A percentile compares a stretch with the other conserved stretches of the same genome.
Evolutionary conservation across 2,113 vertebrate species (phyloP).

Genomic region (Odobenus rosmarus): DNA sequence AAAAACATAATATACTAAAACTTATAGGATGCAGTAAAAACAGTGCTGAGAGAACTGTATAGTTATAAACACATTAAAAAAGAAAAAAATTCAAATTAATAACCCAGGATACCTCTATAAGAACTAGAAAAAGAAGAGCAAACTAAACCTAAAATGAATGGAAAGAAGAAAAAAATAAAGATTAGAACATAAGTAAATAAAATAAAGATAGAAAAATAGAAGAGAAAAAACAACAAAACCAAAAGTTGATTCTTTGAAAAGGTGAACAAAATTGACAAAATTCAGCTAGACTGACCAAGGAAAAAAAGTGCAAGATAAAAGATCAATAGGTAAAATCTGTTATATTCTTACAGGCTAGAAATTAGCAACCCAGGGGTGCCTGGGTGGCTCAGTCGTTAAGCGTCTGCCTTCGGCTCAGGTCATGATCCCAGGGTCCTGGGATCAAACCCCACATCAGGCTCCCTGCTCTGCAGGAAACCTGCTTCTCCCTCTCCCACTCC

Average conservation of each 20-base stretch:
- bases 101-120: background rate
- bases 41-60: background rate
- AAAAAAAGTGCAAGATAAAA: background rate
- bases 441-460: too few species aligned
- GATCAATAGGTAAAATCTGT: background rate
- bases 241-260: background rate
- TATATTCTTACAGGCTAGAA: background rate
- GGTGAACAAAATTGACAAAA: background rate
- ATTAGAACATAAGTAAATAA: background rate
- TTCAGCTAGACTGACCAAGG: background rate
- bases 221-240: background rate
- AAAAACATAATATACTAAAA: background rate
- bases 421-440: too few species aligned
- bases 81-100: background rate
- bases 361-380: background rate
- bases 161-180: background rate
- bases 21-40: background rate
- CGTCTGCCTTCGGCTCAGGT: too few species aligned
- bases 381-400: too few species aligned
- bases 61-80: background rate
- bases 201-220: background rate
- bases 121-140: background rate
- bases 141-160: background rate
- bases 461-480: too few species aligned
- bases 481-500: too few species aligned